Conservation (phyloP, 2,797 vertebrate genomes). For the Margarornis squamiger region DNA sequence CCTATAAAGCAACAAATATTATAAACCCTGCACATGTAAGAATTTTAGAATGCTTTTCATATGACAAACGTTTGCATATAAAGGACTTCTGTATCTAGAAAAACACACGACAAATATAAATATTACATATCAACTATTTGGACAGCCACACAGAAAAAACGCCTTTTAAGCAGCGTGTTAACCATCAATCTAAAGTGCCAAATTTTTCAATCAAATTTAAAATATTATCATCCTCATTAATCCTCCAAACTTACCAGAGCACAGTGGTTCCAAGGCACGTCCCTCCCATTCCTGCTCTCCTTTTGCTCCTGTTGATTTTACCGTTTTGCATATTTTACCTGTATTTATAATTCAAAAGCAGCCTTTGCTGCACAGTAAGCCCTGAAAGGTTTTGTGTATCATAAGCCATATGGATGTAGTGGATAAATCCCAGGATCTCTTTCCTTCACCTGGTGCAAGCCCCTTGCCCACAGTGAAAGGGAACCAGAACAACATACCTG, state of each 20-base stretch:
- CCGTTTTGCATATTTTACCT: neutral
- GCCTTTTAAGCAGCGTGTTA: neutral
- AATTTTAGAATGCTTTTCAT: neutral
- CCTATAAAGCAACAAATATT: neutral
- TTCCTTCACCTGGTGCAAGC: neutral
- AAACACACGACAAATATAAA: neutral
- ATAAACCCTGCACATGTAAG: neutral
- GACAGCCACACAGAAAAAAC: neutral
- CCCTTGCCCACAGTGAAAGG: neutral
- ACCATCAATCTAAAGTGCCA: neutral
- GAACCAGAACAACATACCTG: neutral
- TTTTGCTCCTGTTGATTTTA: neutral
- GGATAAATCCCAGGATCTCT: neutral
- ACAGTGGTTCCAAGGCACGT: neutral
- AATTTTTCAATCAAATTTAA: neutral
- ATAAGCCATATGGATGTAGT: fast-evolving
- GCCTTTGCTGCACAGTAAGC: neutral
- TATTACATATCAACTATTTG: neutral
- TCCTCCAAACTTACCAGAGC: neutral
- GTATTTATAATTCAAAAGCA: constrained; percentile 45
- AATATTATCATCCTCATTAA: neutral
- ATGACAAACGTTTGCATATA: neutral
- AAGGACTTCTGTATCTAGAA: neutral
- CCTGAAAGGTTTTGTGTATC: neutral
- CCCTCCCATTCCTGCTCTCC: neutral